These are phyloP conservation scores for Gymnobelideus leadbeateri DNA, from an alignment of 2,113 vertebrate genomes.

Conservation along the genomic window DNA sequence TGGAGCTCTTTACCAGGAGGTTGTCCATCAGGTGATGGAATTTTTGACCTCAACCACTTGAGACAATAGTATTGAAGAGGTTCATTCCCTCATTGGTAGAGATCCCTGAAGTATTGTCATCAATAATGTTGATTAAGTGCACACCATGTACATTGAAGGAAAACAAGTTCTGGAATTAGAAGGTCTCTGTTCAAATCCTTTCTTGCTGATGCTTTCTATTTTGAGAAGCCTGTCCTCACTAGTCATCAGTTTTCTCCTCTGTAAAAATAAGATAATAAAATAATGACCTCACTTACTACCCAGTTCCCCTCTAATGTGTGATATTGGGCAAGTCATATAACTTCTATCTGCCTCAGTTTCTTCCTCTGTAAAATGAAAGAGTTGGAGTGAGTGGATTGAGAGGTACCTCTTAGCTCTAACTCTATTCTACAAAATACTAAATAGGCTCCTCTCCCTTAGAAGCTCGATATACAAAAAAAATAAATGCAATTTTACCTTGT, in stretches of 20 bases:
- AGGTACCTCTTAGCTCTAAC: neutral
- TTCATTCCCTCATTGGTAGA: neutral
- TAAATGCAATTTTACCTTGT: slow-evolving; percentile 32
- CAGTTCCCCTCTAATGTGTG: neutral
- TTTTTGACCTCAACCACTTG: neutral
- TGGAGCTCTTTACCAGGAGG: neutral
- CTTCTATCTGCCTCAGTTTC: neutral
- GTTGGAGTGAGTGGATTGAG: neutral
- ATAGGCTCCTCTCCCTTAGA: neutral
- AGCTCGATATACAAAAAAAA: slow-evolving; percentile 11
- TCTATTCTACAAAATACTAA: neutral
- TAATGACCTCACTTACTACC: neutral
- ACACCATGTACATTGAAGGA: neutral
- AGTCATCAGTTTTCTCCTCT: neutral
- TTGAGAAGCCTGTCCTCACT: neutral
- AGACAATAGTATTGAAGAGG: neutral
- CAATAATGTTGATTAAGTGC: neutral
- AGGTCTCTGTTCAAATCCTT: neutral
- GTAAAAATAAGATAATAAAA: no score
- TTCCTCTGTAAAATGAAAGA: neutral
- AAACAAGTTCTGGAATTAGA: neutral
- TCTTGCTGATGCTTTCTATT: neutral
- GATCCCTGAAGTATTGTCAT: neutral
- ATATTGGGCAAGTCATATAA: neutral
- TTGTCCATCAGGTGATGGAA: neutral